phyloP scores from a whole-genome alignment of 2,113 vertebrate species.

The pig (Sus scrofa) region DNA sequence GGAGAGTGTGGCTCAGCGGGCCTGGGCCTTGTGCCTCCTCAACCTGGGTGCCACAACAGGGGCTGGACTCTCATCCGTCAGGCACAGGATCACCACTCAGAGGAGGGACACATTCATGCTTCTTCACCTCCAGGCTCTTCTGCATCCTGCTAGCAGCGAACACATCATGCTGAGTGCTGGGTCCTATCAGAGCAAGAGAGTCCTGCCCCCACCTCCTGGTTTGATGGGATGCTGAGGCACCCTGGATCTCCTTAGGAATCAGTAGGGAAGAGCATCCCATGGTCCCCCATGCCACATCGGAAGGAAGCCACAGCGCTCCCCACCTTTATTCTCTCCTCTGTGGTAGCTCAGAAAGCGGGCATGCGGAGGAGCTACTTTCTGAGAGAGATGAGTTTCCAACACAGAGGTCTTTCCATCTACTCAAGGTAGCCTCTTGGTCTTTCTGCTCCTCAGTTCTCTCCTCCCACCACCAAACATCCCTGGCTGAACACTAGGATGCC shows the following conservation, averaged over 20 bases:
- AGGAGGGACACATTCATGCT: neutral
- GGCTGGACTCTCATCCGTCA: neutral
- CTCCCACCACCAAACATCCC: neutral
- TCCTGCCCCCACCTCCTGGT: neutral
- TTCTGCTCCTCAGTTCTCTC: neutral
- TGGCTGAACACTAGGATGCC: neutral
- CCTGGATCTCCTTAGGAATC: neutral
- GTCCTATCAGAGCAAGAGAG: neutral
- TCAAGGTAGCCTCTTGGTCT: neutral
- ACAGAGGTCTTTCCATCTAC: neutral
- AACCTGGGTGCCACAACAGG: neutral
- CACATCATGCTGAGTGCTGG: neutral
- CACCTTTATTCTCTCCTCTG: neutral
- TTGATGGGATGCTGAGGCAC: neutral
- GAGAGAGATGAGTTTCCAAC: neutral
- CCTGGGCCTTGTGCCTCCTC: neutral
- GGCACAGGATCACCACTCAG: neutral
- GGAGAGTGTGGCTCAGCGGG: neutral
- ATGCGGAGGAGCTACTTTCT: neutral
- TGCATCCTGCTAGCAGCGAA: neutral
- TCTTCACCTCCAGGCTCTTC: neutral
- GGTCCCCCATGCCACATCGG: no score
- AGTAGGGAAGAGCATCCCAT: neutral
- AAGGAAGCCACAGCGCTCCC: neutral
- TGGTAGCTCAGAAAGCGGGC: neutral